Conservation (phyloP, 2,797 vertebrate species). For the Mycteria americana region DNA sequence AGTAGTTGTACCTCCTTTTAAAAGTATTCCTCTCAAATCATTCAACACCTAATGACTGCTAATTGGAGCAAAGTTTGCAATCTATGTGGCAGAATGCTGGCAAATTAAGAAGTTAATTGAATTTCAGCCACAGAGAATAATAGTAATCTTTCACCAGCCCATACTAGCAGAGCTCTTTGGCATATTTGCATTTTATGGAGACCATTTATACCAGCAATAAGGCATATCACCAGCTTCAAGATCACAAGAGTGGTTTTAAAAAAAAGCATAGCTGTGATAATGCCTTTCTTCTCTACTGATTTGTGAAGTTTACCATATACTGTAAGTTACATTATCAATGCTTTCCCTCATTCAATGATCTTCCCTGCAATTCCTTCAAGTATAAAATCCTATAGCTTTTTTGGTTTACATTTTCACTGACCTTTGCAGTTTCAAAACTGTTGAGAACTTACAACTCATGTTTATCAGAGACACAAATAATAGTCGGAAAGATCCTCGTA, state of each 20-base stretch:
- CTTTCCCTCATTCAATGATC: neutral
- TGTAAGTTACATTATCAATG: neutral
- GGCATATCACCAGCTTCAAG: neutral
- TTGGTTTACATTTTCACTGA: neutral
- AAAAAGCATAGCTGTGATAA: neutral
- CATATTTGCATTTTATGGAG: neutral
- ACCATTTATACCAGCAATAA: neutral
- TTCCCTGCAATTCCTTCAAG: neutral
- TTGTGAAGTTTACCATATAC: neutral
- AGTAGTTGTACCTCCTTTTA: neutral
- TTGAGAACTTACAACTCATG: neutral
- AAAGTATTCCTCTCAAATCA: neutral
- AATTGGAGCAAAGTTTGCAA: neutral
- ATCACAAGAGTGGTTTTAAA: neutral
- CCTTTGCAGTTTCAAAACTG: neutral
- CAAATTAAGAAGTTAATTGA: neutral
- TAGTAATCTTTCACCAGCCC: neutral
- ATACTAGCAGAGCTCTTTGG: neutral
- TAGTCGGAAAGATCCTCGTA: neutral
- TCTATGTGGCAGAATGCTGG: neutral
- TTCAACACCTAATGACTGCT: neutral
- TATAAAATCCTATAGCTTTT: neutral
- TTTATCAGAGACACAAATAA: neutral
- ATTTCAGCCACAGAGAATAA: neutral
- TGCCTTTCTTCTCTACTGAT: neutral